phyloP scores from a whole-genome alignment of 2,888 invertebrate genomes.

The Odontomyia ornata region DNA sequence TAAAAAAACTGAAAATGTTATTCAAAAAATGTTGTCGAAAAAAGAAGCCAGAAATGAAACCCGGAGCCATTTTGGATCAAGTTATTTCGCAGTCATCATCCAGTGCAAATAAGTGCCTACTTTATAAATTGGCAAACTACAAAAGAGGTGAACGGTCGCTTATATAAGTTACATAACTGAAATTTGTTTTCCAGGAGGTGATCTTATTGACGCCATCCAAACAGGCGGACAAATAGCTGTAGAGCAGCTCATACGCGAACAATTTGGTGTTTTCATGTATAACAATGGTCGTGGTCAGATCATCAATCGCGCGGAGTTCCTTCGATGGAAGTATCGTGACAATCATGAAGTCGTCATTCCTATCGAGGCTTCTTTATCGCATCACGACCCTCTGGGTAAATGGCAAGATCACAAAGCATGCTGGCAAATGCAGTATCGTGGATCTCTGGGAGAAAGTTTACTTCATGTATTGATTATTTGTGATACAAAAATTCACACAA shows the following conservation, averaged over 20 bases:
- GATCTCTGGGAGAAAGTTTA: conserved; percentile 93
- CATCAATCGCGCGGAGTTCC: conserved; percentile 87
- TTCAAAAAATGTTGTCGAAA: conserved; percentile 62
- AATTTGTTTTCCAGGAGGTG: conserved; percentile 71
- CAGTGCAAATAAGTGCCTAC: conserved; percentile 84
- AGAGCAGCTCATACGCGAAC: conserved; percentile 84
- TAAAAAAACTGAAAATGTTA: conserved; percentile 50
- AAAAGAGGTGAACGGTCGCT: conserved; percentile 73
- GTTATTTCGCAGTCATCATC: conserved; percentile 87
- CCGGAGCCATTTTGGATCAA: conserved; percentile 84
- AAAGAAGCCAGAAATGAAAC: conserved; percentile 63
- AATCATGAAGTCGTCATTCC: conserved; percentile 85
- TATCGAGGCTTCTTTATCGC: conserved; percentile 84
- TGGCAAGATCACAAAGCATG: conserved; percentile 94
- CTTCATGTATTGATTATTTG: conserved; percentile 95
- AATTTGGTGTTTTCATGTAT: conserved; percentile 89
- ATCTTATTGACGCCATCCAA: conserved; percentile 86
- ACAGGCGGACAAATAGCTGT: conserved; percentile 84
- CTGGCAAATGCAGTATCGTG: conserved; percentile 97
- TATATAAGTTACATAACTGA: not conserved
- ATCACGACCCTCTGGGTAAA: conserved; percentile 86
- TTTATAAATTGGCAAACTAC: conserved; percentile 89
- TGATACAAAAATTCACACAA: conserved; percentile 79
- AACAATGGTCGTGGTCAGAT: conserved; percentile 83
- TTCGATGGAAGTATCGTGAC: conserved; percentile 90